Conservation (phyloP, 2,113 vertebrate species). For the Vulpes vulpes region DNA sequence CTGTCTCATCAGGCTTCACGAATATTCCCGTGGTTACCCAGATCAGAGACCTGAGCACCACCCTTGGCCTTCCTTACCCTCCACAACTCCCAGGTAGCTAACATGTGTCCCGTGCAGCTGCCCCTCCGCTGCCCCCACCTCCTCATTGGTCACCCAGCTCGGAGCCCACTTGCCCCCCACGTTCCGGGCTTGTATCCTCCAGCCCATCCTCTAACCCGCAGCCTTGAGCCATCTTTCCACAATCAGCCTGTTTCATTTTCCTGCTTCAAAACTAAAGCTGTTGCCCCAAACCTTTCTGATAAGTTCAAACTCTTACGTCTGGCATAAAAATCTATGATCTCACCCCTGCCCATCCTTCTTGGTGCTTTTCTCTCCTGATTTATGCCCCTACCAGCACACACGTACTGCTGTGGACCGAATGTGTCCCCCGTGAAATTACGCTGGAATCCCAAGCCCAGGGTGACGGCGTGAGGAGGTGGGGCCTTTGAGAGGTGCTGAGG, state of each 20-base stretch:
- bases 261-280: not conserved
- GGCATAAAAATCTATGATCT: too few species aligned
- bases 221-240: not conserved
- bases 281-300: not conserved
- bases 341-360: too few species aligned
- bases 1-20: too few species aligned
- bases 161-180: rapidly evolving
- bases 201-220: not conserved
- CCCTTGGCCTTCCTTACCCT: not conserved
- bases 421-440: not conserved
- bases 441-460: not conserved
- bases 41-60: not conserved
- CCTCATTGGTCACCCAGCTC: not conserved
- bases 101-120: not conserved
- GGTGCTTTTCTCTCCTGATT: not conserved
- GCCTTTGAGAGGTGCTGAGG: not conserved
- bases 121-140: not conserved
- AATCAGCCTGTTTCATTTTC: not conserved
- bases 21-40: not conserved
- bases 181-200: not conserved
- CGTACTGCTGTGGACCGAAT: not conserved
- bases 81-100: too few species aligned
- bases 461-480: not conserved
- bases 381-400: not conserved
- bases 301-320: not conserved